Conservation (phyloP, 2,888 invertebrate genomes). For the Allophyes oxyacanthae region DNA sequence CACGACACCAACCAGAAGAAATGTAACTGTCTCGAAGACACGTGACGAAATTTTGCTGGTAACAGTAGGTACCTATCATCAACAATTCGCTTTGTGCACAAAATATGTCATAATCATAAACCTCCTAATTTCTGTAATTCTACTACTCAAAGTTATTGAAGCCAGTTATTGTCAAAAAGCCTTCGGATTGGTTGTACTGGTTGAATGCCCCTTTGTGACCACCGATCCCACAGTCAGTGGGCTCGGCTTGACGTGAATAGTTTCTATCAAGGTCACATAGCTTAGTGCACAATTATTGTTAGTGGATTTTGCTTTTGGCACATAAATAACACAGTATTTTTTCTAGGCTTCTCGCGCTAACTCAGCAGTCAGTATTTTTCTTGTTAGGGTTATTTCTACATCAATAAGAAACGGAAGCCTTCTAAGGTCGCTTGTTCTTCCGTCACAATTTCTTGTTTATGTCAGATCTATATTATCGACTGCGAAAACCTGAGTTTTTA, state of each 20-base stretch:
- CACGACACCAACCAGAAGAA: conserved; percentile 41
- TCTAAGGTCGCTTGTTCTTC: no score
- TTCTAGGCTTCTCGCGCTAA: conserved; percentile 1
- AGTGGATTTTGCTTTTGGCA: conserved; percentile 26
- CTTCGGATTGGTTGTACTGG: conserved; percentile 41
- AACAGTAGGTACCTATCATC: no score
- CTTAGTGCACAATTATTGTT: conserved; percentile 39
- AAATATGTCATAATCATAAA: no score
- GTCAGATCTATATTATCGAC: no score
- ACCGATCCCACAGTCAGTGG: conserved; percentile 53
- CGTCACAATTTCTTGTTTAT: no score
- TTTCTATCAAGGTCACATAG: conserved; percentile 53
- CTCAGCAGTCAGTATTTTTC: no score
- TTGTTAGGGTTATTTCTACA: no score
- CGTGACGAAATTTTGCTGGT: background rate
- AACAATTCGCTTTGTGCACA: no score
- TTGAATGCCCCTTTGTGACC: conserved; percentile 53
- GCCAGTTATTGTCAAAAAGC: conserved; percentile 35
- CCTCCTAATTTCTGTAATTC: conserved; percentile 10
- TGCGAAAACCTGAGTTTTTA: no score
- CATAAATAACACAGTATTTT: conserved; percentile 18
- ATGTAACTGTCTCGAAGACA: conserved; percentile 30
- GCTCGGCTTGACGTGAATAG: conserved; percentile 52
- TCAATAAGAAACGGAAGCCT: no score
- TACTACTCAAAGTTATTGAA: conserved; percentile 1